Evolutionary conservation across 2,113 vertebrate species (phyloP).

Genomic region (Amphiprion percula): DNA sequence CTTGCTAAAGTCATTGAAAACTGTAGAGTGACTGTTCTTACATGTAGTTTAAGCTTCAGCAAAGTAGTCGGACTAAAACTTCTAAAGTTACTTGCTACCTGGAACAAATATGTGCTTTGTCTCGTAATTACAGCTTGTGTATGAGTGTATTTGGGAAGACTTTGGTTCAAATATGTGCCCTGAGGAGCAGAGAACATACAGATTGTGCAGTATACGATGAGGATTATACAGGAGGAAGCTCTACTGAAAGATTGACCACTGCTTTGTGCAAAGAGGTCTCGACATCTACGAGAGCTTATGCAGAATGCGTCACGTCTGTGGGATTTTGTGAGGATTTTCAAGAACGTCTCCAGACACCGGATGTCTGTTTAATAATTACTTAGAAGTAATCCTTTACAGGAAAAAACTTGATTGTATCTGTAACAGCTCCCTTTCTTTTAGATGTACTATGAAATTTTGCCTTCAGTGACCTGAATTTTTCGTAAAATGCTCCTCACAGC

Average conservation of each 20-base stretch:
- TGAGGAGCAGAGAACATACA: conserved; percentile 8
- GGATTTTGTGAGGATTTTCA: not conserved
- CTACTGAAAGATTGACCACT: conserved; percentile 26
- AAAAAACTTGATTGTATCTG: too few relatives aligned
- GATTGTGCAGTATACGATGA: conserved; percentile 5
- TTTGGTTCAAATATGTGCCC: conserved; percentile 58
- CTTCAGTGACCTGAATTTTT: too few relatives aligned
- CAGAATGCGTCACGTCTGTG: not conserved
- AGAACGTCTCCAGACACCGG: not conserved
- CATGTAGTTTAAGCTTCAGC: not conserved
- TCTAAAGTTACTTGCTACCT: not conserved
- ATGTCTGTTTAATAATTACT: conserved; percentile 11
- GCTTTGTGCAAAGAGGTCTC: not conserved
- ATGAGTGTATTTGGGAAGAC: conserved; percentile 32
- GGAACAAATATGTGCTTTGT: conserved; percentile 61
- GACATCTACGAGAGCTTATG: not conserved
- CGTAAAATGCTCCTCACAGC: too few relatives aligned
- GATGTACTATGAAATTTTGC: too few relatives aligned
- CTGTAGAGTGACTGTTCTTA: too few relatives aligned
- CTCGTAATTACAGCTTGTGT: conserved; percentile 54
- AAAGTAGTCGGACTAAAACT: conserved; percentile 21
- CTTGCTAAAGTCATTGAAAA: too few relatives aligned
- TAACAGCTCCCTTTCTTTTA: too few relatives aligned
- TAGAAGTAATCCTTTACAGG: not conserved
- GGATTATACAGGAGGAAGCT: conserved; percentile 34